phyloP scores from a whole-genome alignment of 2,888 invertebrate species.

The Cephus pulcher region DNA sequence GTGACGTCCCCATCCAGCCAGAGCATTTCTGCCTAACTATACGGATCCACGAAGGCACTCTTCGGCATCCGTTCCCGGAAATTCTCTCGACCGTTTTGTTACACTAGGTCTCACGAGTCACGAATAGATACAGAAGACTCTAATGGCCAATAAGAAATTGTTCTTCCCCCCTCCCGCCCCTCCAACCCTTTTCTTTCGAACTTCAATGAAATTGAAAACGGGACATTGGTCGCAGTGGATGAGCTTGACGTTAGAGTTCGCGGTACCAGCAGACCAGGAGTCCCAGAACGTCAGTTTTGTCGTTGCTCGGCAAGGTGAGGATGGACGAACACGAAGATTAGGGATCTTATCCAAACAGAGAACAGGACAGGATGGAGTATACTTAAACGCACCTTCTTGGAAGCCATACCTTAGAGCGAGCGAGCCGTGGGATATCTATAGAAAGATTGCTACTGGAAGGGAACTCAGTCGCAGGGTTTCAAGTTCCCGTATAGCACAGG shows the following conservation, averaged over 20 bases:
- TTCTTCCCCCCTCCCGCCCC: neutral
- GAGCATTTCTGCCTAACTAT: neutral
- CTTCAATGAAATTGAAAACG: neutral
- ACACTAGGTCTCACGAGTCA: neutral
- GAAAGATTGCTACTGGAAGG: conserved; percentile 1
- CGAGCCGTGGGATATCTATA: conserved; percentile 7
- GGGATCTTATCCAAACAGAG: conserved; percentile 22
- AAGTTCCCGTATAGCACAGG: neutral
- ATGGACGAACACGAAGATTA: conserved; percentile 49
- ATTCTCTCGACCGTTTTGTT: neutral
- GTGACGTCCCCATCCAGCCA: neutral
- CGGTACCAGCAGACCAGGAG: conserved; percentile 19
- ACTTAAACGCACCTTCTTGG: conserved; percentile 12
- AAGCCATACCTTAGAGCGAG: conserved; percentile 15
- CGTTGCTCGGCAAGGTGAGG: conserved; percentile 32
- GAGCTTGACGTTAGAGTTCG: conserved; percentile 35
- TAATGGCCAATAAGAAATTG: neutral
- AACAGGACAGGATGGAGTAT: neutral
- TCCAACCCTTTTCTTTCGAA: neutral
- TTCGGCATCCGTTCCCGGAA: neutral
- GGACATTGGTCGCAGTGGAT: neutral
- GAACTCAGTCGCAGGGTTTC: neutral
- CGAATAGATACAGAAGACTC: neutral
- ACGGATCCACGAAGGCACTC: neutral
- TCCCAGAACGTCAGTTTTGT: conserved; percentile 13